Evolutionary conservation across 2,797 vertebrate species (phyloP).

Genomic region (Linurgus olivaceus): DNA sequence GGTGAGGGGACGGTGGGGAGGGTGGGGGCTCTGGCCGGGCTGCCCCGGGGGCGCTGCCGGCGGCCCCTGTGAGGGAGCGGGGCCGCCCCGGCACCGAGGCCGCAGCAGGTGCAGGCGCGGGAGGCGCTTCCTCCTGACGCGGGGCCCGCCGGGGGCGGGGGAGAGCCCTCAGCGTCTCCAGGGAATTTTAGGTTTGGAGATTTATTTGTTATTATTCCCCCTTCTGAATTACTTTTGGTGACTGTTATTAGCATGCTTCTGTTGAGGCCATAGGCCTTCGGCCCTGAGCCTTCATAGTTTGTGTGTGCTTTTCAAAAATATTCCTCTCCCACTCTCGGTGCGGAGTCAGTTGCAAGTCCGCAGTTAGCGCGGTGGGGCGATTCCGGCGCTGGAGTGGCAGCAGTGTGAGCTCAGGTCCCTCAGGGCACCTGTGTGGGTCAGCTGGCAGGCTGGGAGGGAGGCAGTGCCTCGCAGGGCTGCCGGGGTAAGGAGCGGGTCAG

Average conservation of each 20-base stretch:
- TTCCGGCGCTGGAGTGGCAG: not conserved
- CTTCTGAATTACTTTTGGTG: not conserved
- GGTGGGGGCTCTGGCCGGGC: not conserved
- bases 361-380: not conserved
- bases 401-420: not conserved
- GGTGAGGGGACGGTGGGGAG: slow-evolving; percentile 73
- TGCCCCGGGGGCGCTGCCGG: not conserved
- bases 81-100: not conserved
- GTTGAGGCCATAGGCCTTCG: not conserved
- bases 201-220: fast-evolving
- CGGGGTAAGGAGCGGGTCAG: not conserved
- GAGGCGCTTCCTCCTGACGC: not conserved
- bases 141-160: not conserved
- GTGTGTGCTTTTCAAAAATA: not conserved
- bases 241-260: not conserved
- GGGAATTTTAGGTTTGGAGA: not conserved
- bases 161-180: not conserved
- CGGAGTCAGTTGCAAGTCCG: not conserved
- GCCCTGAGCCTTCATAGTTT: not conserved
- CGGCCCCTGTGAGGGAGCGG: not conserved
- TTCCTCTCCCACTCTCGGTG: not conserved
- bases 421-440: not conserved
- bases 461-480: not conserved
- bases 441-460: not conserved
- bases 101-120: not conserved